Conservation (phyloP, 2,888 invertebrate species). For the Nephrotoma guestfalica region DNA sequence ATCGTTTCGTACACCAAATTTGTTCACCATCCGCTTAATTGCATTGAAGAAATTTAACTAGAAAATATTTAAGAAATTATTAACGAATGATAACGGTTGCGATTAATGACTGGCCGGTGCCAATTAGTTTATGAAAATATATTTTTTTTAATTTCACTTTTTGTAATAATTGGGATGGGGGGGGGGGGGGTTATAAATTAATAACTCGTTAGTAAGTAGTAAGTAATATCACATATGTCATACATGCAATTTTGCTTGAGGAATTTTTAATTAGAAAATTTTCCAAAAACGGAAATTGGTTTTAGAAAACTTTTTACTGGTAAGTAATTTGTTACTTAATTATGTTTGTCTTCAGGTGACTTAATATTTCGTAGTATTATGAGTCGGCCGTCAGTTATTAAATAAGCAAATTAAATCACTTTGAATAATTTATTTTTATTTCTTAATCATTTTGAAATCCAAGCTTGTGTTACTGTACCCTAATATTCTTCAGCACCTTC, state of each 20-base stretch:
- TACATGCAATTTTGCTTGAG: background rate
- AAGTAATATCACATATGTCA: background rate
- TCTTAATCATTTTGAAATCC: background rate
- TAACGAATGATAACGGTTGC: background rate
- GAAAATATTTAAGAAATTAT: background rate
- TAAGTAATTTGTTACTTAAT: background rate
- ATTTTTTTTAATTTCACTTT: background rate
- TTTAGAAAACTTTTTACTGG: background rate
- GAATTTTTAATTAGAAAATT: background rate
- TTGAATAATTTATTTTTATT: background rate
- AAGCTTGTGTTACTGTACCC: constrained; percentile 10
- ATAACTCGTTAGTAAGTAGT: background rate
- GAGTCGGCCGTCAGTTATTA: background rate
- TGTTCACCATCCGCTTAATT: background rate
- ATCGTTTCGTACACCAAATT: background rate
- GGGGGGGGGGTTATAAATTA: background rate
- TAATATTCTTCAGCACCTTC: constrained; percentile 58
- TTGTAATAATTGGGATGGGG: background rate
- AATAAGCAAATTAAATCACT: background rate
- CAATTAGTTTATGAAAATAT: background rate
- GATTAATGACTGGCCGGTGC: background rate
- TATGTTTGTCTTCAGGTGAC: background rate
- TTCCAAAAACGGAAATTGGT: background rate
- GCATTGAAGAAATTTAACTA: background rate
- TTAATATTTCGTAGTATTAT: background rate